Percentiles rank a stretch among this genome's conserved stretches.
These are phyloP conservation scores for Tachypleus tridentatus DNA, from an alignment of 1,140 invertebrate species.

Conservation along the genomic window DNA sequence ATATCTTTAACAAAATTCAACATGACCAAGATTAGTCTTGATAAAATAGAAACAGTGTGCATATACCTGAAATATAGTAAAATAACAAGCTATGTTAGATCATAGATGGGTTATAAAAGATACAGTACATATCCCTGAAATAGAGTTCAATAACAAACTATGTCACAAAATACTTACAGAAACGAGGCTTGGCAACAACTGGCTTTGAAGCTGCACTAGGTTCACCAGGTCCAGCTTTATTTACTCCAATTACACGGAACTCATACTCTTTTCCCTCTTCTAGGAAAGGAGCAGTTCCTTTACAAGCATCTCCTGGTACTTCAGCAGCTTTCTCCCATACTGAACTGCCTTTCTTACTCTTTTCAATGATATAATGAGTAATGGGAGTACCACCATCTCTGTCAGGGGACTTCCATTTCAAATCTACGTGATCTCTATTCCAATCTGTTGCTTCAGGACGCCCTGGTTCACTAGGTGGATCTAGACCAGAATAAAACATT, in stretches of 20 bases:
- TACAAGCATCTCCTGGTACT: slow-evolving; percentile 54
- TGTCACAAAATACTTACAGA: slow-evolving; percentile 16
- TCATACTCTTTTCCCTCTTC: slow-evolving; percentile 97
- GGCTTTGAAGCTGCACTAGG: slow-evolving; percentile 28
- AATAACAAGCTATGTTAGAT: slow-evolving; percentile 1
- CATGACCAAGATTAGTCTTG: too few relatives aligned
- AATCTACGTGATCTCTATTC: slow-evolving; percentile 69
- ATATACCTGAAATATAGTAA: too few relatives aligned
- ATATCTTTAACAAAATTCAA: too few relatives aligned
- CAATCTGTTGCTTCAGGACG: slow-evolving; percentile 74
- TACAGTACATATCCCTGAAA: neutral
- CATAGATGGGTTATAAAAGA: neutral
- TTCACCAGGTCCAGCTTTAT: slow-evolving; percentile 70
- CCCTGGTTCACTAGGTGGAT: slow-evolving; percentile 20
- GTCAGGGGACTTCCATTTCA: slow-evolving; percentile 67
- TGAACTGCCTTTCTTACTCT: slow-evolving; percentile 44
- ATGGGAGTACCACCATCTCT: slow-evolving; percentile 75
- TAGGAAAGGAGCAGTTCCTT: slow-evolving; percentile 66
- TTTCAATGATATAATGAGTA: slow-evolving; percentile 74
- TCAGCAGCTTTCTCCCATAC: slow-evolving; percentile 83
- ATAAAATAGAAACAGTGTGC: too few relatives aligned
- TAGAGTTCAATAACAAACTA: neutral
- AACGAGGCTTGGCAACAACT: slow-evolving; percentile 40
- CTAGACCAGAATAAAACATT: neutral
- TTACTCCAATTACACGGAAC: slow-evolving; percentile 89